phyloP scores from a whole-genome alignment of 2,113 vertebrate species.

The Eira barbara region DNA sequence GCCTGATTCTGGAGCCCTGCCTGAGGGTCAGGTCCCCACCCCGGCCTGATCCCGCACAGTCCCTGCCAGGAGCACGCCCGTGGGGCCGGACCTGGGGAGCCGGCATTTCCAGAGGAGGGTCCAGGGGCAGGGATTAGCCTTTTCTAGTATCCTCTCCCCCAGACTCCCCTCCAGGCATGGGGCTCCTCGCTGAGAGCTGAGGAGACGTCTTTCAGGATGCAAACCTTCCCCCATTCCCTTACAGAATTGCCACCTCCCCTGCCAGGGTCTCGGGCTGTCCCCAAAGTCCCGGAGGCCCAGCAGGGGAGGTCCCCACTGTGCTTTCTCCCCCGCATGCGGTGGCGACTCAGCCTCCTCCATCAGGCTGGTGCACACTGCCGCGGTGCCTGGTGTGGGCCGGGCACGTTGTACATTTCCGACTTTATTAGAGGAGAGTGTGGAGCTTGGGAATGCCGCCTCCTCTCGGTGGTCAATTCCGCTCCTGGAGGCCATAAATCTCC shows the following conservation, averaged over 20 bases:
- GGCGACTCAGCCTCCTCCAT: conserved; percentile 77
- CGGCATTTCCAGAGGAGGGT: background rate
- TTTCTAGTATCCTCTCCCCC: background rate
- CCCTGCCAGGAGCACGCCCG: rapidly evolving
- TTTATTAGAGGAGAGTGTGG: conserved; percentile 89
- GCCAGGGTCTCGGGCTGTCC: background rate
- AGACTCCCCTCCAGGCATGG: background rate
- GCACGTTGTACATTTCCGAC: conserved; percentile 86
- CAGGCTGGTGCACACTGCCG: conserved; percentile 86
- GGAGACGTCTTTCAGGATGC: background rate
- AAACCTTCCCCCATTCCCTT: background rate
- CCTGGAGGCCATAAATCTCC: conserved; percentile 88
- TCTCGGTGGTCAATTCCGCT: conserved; percentile 82
- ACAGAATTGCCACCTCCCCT: conserved; percentile 9
- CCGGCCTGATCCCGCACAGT: rapidly evolving
- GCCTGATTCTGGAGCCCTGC: background rate
- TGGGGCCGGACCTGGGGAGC: too few relatives aligned
- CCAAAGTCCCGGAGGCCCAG: background rate
- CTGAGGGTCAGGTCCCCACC: too few relatives aligned
- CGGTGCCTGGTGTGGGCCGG: conserved; percentile 82
- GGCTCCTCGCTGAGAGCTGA: background rate
- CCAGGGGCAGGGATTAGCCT: background rate
- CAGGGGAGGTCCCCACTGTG: conserved; percentile 31
- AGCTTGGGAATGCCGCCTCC: conserved; percentile 77
- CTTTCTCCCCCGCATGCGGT: conserved; percentile 82